These are phyloP conservation scores for Sterna hirundo DNA, from an alignment of 2,113 vertebrate species.

Conservation along the genomic window DNA sequence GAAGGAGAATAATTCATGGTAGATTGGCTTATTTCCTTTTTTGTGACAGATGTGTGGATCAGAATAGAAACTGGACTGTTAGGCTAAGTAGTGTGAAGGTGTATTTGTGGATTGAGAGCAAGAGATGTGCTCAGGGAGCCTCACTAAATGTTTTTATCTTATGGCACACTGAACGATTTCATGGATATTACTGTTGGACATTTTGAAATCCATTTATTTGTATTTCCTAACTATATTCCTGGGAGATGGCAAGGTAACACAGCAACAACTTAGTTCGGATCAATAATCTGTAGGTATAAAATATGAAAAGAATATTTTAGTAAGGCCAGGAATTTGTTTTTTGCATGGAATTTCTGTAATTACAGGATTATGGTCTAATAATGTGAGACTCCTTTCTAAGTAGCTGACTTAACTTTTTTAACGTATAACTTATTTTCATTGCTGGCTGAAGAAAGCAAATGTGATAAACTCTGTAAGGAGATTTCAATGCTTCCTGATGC, in stretches of 20 bases:
- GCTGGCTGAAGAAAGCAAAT: background rate
- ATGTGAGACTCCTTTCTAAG: background rate
- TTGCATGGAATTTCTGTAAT: background rate
- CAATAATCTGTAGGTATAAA: background rate
- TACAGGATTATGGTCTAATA: background rate
- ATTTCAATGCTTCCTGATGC: background rate
- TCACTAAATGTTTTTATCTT: background rate
- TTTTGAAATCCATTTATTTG: background rate
- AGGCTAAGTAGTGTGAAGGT: background rate
- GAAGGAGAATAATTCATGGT: background rate
- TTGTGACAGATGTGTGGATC: background rate
- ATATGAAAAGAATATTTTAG: background rate
- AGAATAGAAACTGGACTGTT: constrained; percentile 4
- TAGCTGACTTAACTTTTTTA: background rate
- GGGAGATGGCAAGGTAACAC: background rate
- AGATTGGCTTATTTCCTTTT: background rate
- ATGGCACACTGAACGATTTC: background rate
- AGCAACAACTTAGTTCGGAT: background rate
- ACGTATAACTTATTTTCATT: background rate
- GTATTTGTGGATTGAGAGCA: background rate
- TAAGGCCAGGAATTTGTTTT: background rate
- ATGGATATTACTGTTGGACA: background rate
- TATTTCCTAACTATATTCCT: background rate
- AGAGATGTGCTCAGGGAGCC: background rate
- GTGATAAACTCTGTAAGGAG: background rate